Conservation (phyloP, 35 echinoderm and acorn worm species). For the Heliocidaris tuberculata region DNA sequence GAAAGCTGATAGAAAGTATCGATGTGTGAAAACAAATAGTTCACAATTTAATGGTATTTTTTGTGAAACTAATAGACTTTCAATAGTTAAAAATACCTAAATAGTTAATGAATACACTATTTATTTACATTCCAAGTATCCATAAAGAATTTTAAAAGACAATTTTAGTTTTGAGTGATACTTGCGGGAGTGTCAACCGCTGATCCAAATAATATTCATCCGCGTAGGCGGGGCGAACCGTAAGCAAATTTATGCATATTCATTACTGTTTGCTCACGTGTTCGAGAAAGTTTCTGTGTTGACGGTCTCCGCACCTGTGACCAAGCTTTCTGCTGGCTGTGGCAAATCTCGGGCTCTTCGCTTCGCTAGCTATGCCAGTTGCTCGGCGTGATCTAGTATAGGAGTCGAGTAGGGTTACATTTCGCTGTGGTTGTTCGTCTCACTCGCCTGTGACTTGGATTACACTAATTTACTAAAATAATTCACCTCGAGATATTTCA, state of each 20-base stretch:
- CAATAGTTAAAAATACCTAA: too few species aligned
- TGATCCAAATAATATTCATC: background rate
- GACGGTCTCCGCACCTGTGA: background rate
- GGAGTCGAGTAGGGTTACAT: background rate
- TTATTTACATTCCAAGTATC: too few species aligned
- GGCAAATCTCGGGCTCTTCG: background rate
- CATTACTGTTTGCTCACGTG: background rate
- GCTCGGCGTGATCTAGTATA: background rate
- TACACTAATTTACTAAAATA: constrained; percentile 5
- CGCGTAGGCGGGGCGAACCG: background rate
- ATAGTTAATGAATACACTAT: too few species aligned
- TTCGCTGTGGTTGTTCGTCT: background rate
- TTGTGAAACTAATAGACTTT: background rate
- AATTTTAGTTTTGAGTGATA: too few species aligned
- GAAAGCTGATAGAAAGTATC: background rate
- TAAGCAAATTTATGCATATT: background rate
- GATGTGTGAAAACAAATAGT: background rate
- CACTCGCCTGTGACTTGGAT: background rate
- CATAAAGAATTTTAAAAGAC: too few species aligned
- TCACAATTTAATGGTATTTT: background rate
- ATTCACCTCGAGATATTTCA: background rate
- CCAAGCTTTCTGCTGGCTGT: background rate
- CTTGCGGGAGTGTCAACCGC: background rate
- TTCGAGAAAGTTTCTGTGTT: background rate
- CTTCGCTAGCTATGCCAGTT: background rate